These are phyloP conservation scores for Halcyon badia DNA, from an alignment of 2,797 vertebrate species.

Conservation along the genomic window DNA sequence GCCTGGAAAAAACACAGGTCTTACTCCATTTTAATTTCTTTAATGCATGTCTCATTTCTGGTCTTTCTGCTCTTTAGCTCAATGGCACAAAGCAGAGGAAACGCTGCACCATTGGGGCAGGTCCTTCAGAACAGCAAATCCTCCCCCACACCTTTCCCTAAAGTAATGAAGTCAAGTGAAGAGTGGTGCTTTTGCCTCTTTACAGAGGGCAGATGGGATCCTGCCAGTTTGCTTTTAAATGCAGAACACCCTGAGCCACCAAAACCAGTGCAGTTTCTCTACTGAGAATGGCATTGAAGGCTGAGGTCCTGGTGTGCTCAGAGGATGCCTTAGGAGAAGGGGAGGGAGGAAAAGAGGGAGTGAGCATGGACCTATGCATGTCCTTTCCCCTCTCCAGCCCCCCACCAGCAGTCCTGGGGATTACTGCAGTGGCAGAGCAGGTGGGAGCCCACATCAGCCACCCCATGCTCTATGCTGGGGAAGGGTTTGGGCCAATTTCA, in stretches of 20 bases:
- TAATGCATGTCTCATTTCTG: not conserved
- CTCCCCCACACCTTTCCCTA: not conserved
- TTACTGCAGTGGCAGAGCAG: not conserved
- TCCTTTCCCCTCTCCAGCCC: not conserved
- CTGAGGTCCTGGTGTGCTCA: fast-evolving
- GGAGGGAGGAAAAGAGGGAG: not conserved
- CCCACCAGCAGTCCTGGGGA: not conserved
- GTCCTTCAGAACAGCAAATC: not conserved
- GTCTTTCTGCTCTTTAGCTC: not conserved
- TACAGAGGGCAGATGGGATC: not conserved
- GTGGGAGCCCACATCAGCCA: not conserved
- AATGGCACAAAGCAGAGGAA: not conserved
- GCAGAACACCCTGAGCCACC: not conserved
- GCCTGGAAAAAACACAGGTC: not conserved
- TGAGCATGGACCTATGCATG: fast-evolving
- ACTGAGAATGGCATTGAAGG: not conserved
- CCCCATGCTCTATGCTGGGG: not conserved
- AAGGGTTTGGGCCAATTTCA: not conserved
- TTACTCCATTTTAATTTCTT: not conserved
- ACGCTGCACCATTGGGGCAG: not conserved
- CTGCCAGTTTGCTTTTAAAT: not conserved
- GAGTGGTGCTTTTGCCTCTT: not conserved
- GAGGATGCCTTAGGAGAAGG: not conserved
- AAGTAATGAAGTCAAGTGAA: not conserved
- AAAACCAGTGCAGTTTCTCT: fast-evolving